These are phyloP conservation scores for Orycteropus afer DNA, from an alignment of 2,113 vertebrate species.

Conservation along the genomic window DNA sequence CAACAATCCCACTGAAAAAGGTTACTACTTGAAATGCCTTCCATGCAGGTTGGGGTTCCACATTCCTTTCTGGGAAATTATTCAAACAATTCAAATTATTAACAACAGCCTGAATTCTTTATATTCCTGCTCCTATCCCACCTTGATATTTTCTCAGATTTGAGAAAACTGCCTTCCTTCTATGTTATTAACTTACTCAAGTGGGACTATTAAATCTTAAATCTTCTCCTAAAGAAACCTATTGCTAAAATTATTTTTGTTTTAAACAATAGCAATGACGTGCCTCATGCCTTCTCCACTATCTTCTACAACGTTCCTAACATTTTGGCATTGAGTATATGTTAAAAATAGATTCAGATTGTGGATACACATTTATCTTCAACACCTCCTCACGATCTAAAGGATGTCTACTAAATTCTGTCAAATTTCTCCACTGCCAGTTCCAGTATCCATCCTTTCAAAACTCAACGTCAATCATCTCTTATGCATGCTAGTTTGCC, in stretches of 20 bases:
- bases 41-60: background rate
- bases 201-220: background rate
- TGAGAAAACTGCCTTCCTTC: background rate
- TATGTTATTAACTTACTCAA: conserved; percentile 11
- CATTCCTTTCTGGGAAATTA: background rate
- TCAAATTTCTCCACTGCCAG: conserved; percentile 21
- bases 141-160: background rate
- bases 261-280: background rate
- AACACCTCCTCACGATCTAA: background rate
- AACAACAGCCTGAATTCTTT: background rate
- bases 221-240: background rate
- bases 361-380: background rate
- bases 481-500: background rate
- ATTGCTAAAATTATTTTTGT: conserved; percentile 25
- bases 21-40: background rate
- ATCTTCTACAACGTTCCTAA: background rate
- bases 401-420: background rate
- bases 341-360: background rate
- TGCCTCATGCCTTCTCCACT: background rate
- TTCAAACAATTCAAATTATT: background rate
- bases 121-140: background rate
- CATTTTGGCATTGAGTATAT: background rate
- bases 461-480: background rate
- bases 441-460: conserved; percentile 9
- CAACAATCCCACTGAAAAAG: conserved; percentile 34